Base-by-base conservation (phyloP, 2,888 invertebrate genomes). In the Alentia gelatinosa region DNA sequence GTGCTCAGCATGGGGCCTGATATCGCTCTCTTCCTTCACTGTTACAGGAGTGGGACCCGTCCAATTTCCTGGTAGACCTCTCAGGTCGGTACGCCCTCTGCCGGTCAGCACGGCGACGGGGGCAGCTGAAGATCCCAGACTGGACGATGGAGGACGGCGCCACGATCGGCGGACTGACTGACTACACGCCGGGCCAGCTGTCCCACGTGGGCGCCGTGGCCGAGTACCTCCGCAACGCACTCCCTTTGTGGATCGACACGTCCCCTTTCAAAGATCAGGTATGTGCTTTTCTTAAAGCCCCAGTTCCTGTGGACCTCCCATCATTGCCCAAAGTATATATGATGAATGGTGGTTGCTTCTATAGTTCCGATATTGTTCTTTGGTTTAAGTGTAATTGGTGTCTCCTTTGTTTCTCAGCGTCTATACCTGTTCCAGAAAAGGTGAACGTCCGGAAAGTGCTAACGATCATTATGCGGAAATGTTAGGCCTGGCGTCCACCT, bases 61-160 rank as follows among this genome's bases (percentile, higher is more conserved):
- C 92, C 19, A 93, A 93, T 88, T 93, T 92, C 90, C 90, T 93
- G n/a, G 91, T 92, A 40, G 93, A 93, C 86, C 56, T 91, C 35
- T 91, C 93, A 0, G 93, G 93, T 15, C 56, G 35, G 26, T 92
- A 74, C 19, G 74, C 90, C 35, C 79, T 90, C 47, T 90, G 90
- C 83, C 35, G 74, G 83, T 75, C 68, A n/a, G 37, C 79, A 15
- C 47, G 83, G 42, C 35, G 56, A 4, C 37, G 63, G 30, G 86
- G 90, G 4, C 37, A 19, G 19, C 56, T 90, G 33, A 83, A 33
- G 30, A 79, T 92, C 26, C 37, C 47, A 12, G 86, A 47, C n/a
- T 50, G 75, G 26, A 91, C 91, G n/a, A 90, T 75, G 19, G 89
- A 91, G 23, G 92, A 92, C 19, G 47, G 30, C 9, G 15, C 50